Evolutionary conservation across 2,113 vertebrate species (phyloP), one percentile per base, ranked within the genome.

Genomic region (Menura novaehollandiae): DNA sequence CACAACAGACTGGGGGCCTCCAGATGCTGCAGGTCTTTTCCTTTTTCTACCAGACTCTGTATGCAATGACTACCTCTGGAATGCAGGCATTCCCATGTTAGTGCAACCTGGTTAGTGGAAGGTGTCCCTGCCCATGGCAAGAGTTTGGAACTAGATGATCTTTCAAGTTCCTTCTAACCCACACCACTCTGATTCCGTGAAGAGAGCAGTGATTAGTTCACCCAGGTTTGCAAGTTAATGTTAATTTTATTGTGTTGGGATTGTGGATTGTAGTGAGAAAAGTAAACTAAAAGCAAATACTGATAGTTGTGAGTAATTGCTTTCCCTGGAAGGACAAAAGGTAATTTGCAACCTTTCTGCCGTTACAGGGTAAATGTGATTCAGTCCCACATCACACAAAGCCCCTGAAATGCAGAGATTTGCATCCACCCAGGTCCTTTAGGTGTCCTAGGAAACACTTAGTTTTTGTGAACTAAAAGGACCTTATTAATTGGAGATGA

Each of bases 381-480:
- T 60, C 2, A 0, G 11, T n/a, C 33, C 7, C 37, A 15, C 28
- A 1, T 14, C 23, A 7, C 8, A 4, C 6, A 5, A 1, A 18
- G 21, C 41, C 69, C 26, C 28, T 11, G 33, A 63, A 58, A 18
- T 20, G 13, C 55, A 7, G 17, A 7, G 49, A 6, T 44, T 17
- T 63, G 37, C 62, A 37, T 53, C 26, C 35, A 24, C 27, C 47
- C 35, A 2, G 6, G 27, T 51, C 39, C 26, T 28, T 17, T 6
- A 7, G 15, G 15, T 63, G 43, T 52, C 63, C 64, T 55, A 10
- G 68, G 55, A 35, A 33, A 33, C 15, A 9, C n/a, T 46, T 12
- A 0, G 23, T 7, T 39, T 72, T 51, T 64, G 33, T 47, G 59
- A 49, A 37, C 87, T 39, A 22, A 24, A 26, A 24, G 59, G 24